Evolutionary conservation across 2,888 invertebrate species (phyloP).

Genomic region (Meta bourneti): DNA sequence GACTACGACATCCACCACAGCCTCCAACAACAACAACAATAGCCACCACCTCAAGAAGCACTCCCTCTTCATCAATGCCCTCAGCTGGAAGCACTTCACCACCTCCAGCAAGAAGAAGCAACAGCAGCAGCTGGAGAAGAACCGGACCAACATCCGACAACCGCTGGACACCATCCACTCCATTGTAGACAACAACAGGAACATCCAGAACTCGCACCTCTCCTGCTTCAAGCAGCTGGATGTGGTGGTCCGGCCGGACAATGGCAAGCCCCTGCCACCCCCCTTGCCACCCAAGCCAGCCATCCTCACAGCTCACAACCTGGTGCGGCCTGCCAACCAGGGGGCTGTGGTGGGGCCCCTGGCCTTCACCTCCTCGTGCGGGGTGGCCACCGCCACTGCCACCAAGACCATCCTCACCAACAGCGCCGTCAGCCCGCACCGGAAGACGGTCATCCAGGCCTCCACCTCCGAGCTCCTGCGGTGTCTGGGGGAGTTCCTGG

Average conservation of each 20-base stretch:
- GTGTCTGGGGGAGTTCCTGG: conserved; percentile 96
- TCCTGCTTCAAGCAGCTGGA: conserved; percentile 82
- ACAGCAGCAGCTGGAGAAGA: conserved; percentile 77
- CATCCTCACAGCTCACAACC: conserved; percentile 75
- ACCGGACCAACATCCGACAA: conserved; percentile 76
- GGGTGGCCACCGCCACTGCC: conserved; percentile 7
- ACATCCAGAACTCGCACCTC: conserved; percentile 84
- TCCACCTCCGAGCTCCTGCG: conserved; percentile 98
- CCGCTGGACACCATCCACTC: conserved; percentile 88
- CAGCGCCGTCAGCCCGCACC: conserved; percentile 58
- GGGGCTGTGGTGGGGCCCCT: conserved; percentile 53
- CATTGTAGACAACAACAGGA: conserved; percentile 90
- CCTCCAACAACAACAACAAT: conserved; percentile 26
- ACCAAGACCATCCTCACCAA: background rate
- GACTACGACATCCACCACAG: background rate
- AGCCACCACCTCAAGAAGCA: conserved; percentile 87
- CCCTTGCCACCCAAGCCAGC: conserved; percentile 76
- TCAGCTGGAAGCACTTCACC: conserved; percentile 97
- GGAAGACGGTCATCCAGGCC: conserved; percentile 85
- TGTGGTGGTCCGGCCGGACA: conserved; percentile 60
- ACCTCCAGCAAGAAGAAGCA: conserved; percentile 94
- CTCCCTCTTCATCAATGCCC: conserved; percentile 94
- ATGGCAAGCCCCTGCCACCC: conserved; percentile 52
- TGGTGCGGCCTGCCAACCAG: conserved; percentile 74
- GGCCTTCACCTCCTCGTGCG: conserved; percentile 46